These are phyloP conservation scores for Globodera rostochiensis DNA, from an alignment of 1,140 invertebrate species.

Conservation along the genomic window DNA sequence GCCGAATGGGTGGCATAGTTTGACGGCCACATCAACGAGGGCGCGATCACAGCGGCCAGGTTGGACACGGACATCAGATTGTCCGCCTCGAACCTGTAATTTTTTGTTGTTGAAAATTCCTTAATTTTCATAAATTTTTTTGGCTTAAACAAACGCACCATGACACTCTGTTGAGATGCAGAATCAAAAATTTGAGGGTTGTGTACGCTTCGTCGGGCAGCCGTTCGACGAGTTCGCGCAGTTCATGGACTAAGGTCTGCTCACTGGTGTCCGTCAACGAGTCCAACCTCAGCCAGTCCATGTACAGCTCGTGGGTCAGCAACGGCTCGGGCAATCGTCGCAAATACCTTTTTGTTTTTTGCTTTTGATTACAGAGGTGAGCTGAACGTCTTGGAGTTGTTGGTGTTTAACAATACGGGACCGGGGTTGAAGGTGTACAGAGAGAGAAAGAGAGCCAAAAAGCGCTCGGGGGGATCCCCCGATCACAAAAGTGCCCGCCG, in stretches of 20 bases:
- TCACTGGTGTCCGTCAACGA: not conserved
- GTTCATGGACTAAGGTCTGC: conserved; percentile 22
- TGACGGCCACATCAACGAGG: conserved; percentile 58
- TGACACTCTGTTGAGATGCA: conserved; percentile 62
- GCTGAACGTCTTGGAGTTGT: too few relatives aligned
- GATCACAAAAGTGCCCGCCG: too few relatives aligned
- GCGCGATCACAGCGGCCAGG: conserved; percentile 61
- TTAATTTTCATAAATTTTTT: too few relatives aligned
- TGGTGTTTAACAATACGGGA: too few relatives aligned
- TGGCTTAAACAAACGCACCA: conserved; percentile 43
- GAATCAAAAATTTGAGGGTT: conserved; percentile 59
- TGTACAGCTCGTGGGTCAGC: conserved; percentile 82
- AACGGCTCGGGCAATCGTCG: conserved; percentile 91
- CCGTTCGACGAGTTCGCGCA: conserved; percentile 38
- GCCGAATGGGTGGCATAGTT: conserved; percentile 20
- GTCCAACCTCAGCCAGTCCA: conserved; percentile 74
- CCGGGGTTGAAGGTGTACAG: too few relatives aligned
- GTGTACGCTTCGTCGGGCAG: conserved; percentile 60
- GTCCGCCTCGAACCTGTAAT: conserved; percentile 51
- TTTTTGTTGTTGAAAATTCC: too few relatives aligned
- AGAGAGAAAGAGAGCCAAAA: too few relatives aligned
- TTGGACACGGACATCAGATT: conserved; percentile 64
- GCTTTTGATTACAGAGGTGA: too few relatives aligned
- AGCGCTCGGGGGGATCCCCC: too few relatives aligned
- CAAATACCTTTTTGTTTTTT: conserved; percentile 66